Conservation (phyloP, 2,113 vertebrate genomes). For the Puma concolor region DNA sequence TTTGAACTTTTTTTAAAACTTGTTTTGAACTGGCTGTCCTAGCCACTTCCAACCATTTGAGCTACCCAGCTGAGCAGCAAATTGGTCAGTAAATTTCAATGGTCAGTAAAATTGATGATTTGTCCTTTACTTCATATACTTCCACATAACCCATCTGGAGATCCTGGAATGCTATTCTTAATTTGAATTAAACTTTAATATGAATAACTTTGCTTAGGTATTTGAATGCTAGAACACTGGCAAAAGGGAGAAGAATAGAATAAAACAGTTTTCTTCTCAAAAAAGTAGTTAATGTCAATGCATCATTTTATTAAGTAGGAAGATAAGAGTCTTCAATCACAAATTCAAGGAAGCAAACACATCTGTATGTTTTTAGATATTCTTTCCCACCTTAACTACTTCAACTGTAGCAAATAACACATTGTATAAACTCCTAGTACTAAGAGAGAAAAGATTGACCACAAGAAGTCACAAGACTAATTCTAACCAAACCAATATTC, state of each 20-base stretch:
- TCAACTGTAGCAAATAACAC: neutral
- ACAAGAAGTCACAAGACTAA: neutral
- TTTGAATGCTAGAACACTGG: neutral
- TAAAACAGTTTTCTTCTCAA: neutral
- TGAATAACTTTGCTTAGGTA: neutral
- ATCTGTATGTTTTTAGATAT: neutral
- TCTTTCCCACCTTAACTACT: neutral
- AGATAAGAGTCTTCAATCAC: neutral
- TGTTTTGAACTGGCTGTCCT: neutral
- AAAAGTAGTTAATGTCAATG: neutral
- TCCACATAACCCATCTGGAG: neutral
- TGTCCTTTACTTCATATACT: neutral
- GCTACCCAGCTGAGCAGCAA: neutral
- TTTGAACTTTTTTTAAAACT: neutral
- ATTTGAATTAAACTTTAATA: slow-evolving; percentile 14
- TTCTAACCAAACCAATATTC: neutral
- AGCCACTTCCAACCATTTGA: neutral
- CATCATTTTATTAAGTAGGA: neutral
- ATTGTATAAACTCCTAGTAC: neutral
- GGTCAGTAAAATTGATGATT: neutral
- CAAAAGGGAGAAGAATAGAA: slow-evolving; percentile 4
- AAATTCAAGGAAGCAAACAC: neutral
- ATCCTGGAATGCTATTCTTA: neutral
- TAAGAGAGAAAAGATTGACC: neutral
- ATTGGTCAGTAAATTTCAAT: neutral